phyloP scores from a whole-genome alignment of 2,797 vertebrate genomes.

The Enteromius anoplus region DNA sequence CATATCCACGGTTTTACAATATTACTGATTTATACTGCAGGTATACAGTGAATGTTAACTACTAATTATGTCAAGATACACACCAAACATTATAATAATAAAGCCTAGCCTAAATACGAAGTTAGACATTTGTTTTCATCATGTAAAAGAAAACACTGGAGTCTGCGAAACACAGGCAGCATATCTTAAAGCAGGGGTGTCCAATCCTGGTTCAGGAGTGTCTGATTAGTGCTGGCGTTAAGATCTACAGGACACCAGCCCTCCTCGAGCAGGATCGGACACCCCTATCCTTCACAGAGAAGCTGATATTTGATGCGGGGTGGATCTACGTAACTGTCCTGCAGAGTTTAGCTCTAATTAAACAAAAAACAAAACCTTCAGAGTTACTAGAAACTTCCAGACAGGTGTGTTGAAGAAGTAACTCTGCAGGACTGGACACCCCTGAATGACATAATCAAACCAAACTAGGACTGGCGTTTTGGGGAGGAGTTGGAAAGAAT shows the following conservation, averaged over 20 bases:
- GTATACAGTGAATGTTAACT: background rate
- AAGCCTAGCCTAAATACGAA: background rate
- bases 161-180: background rate
- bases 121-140: background rate
- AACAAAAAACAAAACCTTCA: background rate
- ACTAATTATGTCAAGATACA: background rate
- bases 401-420: background rate
- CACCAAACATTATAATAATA: background rate
- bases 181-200: background rate
- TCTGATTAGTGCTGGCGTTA: background rate
- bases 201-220: background rate
- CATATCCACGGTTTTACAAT: background rate
- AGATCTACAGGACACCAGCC: background rate
- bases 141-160: background rate
- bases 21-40: background rate
- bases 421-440: background rate
- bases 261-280: background rate
- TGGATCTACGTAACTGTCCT: background rate
- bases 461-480: background rate
- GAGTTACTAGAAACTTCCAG: background rate
- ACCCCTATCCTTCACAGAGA: background rate
- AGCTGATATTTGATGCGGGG: background rate
- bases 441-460: background rate
- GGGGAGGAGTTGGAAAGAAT: background rate
- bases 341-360: background rate